Evolutionary conservation across 2,888 invertebrate genomes (phyloP).

Genomic region (Venusia cambrica): DNA sequence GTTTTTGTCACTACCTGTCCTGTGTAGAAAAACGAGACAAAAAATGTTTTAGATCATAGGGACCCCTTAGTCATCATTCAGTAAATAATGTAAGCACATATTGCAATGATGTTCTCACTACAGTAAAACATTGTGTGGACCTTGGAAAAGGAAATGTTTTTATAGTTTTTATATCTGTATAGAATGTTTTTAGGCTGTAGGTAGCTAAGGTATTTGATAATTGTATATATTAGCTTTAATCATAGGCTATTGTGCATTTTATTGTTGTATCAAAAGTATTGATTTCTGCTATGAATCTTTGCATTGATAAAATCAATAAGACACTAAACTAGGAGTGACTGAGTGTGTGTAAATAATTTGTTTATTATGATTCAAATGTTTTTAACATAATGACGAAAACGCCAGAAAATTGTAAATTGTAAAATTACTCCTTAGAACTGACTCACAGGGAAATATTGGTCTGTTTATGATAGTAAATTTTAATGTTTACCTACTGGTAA

Average conservation of each 20-base stretch:
- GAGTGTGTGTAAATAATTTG: slow-evolving; percentile 36
- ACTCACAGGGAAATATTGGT: too few relatives aligned
- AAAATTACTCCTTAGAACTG: too few relatives aligned
- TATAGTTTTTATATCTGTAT: slow-evolving; percentile 62
- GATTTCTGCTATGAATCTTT: too few relatives aligned
- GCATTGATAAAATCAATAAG: slow-evolving; percentile 37
- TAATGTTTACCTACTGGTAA: too few relatives aligned
- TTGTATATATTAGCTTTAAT: slow-evolving; percentile 60
- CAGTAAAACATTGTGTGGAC: slow-evolving; percentile 11
- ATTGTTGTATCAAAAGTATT: slow-evolving; percentile 36
- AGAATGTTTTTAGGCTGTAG: slow-evolving; percentile 53
- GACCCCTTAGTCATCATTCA: too few relatives aligned
- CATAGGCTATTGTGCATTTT: slow-evolving; percentile 42
- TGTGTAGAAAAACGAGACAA: too few relatives aligned
- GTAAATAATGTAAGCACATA: too few relatives aligned
- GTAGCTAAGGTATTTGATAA: slow-evolving; percentile 58
- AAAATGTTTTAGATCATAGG: too few relatives aligned
- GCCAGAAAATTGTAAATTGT: too few relatives aligned
- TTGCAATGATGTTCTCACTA: slow-evolving; percentile 18
- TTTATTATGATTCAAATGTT: slow-evolving; percentile 50
- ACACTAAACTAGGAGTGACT: slow-evolving; percentile 46
- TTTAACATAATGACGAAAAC: too few relatives aligned
- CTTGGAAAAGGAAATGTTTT: slow-evolving; percentile 44
- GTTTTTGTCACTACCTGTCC: too few relatives aligned
- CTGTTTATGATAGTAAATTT: too few relatives aligned